These are phyloP conservation scores for Leucoraja ocellata DNA, from an alignment of 2,797 vertebrate genomes.

Conservation along the genomic window DNA sequence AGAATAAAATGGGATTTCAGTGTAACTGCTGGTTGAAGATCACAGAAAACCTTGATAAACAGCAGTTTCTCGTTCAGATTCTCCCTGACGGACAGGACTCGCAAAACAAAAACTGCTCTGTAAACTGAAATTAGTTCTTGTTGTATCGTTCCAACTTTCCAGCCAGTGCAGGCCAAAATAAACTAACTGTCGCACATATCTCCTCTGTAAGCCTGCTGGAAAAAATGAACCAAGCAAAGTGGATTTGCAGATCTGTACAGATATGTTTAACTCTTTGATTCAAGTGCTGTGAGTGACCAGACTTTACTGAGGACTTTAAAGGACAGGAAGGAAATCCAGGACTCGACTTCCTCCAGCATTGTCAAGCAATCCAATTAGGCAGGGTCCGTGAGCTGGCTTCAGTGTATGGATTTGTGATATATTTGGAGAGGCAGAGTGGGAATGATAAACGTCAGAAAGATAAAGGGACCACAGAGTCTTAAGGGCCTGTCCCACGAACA, in stretches of 20 bases:
- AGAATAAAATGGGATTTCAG: no score
- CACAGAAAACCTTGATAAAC: no score
- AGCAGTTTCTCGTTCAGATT: background rate
- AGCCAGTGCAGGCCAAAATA: background rate
- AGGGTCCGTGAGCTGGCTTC: background rate
- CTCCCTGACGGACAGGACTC: background rate
- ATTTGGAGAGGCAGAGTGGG: background rate
- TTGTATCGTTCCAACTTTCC: background rate
- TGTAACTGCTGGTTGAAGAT: no score
- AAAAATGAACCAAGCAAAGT: background rate
- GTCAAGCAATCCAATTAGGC: background rate
- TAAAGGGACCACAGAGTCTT: no score
- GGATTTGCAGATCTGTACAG: background rate
- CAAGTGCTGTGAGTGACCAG: background rate
- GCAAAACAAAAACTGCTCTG: background rate
- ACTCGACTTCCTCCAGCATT: background rate
- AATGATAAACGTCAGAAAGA: background rate
- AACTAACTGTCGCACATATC: background rate
- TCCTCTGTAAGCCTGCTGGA: background rate
- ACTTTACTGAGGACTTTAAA: background rate
- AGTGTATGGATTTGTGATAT: background rate
- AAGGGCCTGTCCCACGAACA: no score
- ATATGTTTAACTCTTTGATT: background rate
- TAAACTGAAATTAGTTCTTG: background rate
- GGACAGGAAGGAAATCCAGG: background rate